Evolutionary conservation across 2,113 vertebrate species (phyloP), one percentile per base, ranked within the genome.

Genomic region (Garra rufa): DNA sequence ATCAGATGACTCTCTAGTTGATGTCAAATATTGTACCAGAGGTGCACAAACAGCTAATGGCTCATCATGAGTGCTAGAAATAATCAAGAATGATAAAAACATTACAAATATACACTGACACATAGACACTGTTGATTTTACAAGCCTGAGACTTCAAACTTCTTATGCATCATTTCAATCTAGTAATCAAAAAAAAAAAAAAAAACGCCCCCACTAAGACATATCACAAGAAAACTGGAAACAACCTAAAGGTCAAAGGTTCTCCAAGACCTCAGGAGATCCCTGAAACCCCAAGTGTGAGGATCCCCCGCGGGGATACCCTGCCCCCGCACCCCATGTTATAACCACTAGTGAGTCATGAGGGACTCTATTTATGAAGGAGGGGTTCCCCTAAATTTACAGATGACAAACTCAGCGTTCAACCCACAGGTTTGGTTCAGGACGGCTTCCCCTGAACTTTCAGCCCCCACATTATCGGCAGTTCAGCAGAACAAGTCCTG

Each of bases 221-320:
- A 82, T n/a, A 81, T 75, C 34, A 71, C 19, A 43, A 46, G 59
- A 69, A 61, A 69, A 73, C 81, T 87, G 88, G 86, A 89, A 89
- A 87, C 46, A 70, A 85, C 59, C 26, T 82, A 76, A 85, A 85
- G 82, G 84, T 83, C 82, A 85, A 48, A 82, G 76, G 65, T 83
- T 76, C 26, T 70, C 24, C 69, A 88, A 90, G 19, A 88, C 85
- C 38, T 81, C 24, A 82, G 93, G 93, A 93, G 90, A 94, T 91
- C 93, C 93, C 91, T 92, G 55, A 90, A 91, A 93, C 90, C 90
- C 87, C 77, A 61, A 14, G 76, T 57, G 46, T 70, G 63, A 84
- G 85, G 88, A 88, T 86, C 89, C 93, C 92, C 90, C 87, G 84
- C 74, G 90, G 92, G 93, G 92, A 92, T 90, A 90, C 90, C 93